Conservation (phyloP, 2,797 vertebrate genomes). For the Anguilla anguilla region DNA sequence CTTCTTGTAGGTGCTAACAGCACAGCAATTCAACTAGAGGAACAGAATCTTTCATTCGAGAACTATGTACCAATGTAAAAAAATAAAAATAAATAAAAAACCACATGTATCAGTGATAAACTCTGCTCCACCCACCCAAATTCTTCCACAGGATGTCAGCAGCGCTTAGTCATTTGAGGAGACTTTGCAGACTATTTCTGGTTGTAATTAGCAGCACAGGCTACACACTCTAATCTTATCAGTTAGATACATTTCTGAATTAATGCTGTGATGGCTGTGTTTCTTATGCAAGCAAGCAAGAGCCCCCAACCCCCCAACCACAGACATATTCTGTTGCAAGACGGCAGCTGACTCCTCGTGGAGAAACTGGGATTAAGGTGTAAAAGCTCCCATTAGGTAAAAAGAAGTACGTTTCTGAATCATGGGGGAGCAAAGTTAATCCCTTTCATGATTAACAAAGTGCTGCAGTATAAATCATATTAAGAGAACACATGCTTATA, state of each 20-base stretch:
- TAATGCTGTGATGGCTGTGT: not conserved
- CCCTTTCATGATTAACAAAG: not conserved
- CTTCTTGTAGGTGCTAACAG: not conserved
- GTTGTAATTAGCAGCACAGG: not conserved
- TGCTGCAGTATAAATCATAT: not conserved
- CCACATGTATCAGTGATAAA: not conserved
- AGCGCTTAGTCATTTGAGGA: not conserved
- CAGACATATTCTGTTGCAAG: not conserved
- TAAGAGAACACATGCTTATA: not conserved
- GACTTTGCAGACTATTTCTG: not conserved
- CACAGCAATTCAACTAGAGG: not conserved
- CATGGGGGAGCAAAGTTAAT: not conserved
- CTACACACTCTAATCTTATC: not conserved
- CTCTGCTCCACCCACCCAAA: not conserved
- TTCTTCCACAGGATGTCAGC: not conserved
- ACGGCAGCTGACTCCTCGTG: not conserved
- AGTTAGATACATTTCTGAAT: not conserved
- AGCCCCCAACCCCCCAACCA: not conserved
- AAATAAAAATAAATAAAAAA: not conserved
- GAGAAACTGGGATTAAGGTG: not conserved
- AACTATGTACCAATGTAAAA: not conserved
- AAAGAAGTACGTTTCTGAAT: not conserved
- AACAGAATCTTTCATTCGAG: not conserved
- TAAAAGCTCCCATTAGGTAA: not conserved
- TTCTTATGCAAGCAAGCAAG: not conserved